phyloP scores from a whole-genome alignment of 2,113 vertebrate species.

The Orthonyx spaldingii region DNA sequence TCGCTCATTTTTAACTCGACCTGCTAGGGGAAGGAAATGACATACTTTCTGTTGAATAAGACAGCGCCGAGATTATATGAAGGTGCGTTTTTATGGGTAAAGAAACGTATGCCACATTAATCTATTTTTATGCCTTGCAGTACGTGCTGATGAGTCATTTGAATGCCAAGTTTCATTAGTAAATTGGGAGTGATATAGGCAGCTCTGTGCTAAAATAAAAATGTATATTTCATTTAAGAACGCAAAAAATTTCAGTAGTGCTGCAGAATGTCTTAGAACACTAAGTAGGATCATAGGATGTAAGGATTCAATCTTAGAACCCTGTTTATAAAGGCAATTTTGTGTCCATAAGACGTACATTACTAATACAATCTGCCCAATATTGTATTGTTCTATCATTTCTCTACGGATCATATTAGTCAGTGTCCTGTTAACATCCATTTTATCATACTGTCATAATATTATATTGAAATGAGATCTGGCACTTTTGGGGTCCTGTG shows the following conservation, averaged over 20 bases:
- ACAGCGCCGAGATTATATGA: slow-evolving; percentile 2
- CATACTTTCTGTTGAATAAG: slow-evolving; percentile 45
- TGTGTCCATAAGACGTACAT: slow-evolving; percentile 21
- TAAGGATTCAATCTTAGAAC: neutral
- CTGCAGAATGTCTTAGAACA: neutral
- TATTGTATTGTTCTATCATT: slow-evolving; percentile 1
- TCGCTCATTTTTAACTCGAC: slow-evolving; percentile 62
- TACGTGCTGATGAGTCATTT: slow-evolving; percentile 51
- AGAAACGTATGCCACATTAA: slow-evolving; percentile 50
- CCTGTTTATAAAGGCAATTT: slow-evolving; percentile 6
- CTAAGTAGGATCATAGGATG: neutral
- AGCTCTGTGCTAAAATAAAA: slow-evolving; percentile 15
- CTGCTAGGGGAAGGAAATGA: slow-evolving; percentile 39
- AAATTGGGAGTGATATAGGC: slow-evolving; percentile 34
- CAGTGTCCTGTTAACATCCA: slow-evolving; percentile 60
- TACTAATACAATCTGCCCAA: neutral
- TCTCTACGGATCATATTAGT: slow-evolving; percentile 44
- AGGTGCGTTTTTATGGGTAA: slow-evolving; percentile 38
- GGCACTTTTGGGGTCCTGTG: slow-evolving; percentile 58
- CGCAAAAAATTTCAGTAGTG: neutral
- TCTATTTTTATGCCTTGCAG: slow-evolving; percentile 56
- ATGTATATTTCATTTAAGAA: neutral
- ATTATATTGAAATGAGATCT: slow-evolving; percentile 69
- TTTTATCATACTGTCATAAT: slow-evolving; percentile 60
- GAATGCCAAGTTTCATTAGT: slow-evolving; percentile 61